Evolutionary conservation across 2,888 invertebrate species (phyloP), one percentile per base, ranked within the genome.

Genomic region (Galerucella nymphaeae): DNA sequence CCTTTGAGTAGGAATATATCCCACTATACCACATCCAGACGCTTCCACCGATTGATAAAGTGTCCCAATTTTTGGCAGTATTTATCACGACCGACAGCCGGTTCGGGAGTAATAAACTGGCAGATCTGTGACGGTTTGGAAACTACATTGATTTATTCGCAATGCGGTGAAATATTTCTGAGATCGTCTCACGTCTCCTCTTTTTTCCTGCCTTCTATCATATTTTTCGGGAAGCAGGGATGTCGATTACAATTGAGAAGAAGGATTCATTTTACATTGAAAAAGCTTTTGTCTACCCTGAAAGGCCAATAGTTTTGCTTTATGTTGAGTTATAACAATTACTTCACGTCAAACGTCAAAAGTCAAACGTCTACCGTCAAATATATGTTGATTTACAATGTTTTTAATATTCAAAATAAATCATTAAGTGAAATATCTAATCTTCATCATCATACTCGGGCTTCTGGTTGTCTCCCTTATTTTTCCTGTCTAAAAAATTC

Each of bases 81-180:
- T 76, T 73, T 65, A 75, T 75, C 75, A 76, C 72, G 59, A 64
- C 57, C 30, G 72, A 70, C 74, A 66, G 78, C 76, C 76, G 70
- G 76, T 78, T 76, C 75, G 75, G 79, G 77, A 76, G 81, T 80
- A 82, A 83, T 83, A 83, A 81, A 82, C 80, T 78, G 82, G 81
- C 83, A 84, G 84, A 85, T 85, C 84, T 82, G 79, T 81, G 84
- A 84, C 83, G 77, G 77, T 81, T 53, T 80, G 78, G 78, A n/a
- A 79, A 79, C 77, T 80, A 83, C 85, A 85, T 85, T 85, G 85
- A 86, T 86, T 86, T 86, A 85, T 86, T 82, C 82, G 79, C 81
- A 80, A 78, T 83, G 80, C 82, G 84, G 82, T 84, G 84, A 85
- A 83, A 84, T 85, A 85, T 85, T 83, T 84, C 83, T 79, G 79